These are phyloP conservation scores for Odontocolon sp. DNA, from an alignment of 2,888 invertebrate genomes.

Conservation along the genomic window DNA sequence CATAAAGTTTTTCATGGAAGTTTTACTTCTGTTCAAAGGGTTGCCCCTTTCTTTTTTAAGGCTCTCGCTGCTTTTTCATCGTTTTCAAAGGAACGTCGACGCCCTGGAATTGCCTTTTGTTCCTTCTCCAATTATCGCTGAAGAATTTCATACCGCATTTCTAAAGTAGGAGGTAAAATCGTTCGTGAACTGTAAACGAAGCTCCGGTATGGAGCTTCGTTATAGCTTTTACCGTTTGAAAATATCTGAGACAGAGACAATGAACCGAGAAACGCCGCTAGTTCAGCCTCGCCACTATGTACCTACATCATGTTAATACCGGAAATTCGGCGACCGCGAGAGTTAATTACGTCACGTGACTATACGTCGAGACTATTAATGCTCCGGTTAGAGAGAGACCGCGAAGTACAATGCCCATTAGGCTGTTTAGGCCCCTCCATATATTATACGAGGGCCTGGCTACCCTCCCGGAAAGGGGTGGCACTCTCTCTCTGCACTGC, in stretches of 20 bases:
- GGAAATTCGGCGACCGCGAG: slow-evolving; percentile 72
- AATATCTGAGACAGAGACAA: not conserved
- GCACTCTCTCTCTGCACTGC: slow-evolving; percentile 32
- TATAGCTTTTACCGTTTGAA: not conserved
- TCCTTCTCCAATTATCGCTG: slow-evolving; percentile 43
- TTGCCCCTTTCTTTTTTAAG: not conserved
- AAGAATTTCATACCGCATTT: slow-evolving; percentile 43
- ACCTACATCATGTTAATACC: slow-evolving; percentile 66
- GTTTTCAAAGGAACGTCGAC: slow-evolving; percentile 15
- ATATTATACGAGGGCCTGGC: slow-evolving; percentile 66
- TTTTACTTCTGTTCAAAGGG: slow-evolving; percentile 43
- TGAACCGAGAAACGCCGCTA: not conserved
- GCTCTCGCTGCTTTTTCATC: slow-evolving; percentile 2
- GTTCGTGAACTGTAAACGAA: slow-evolving; percentile 26
- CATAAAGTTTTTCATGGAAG: slow-evolving; percentile 52
- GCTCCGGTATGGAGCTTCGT: too few species aligned
- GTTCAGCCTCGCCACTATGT: slow-evolving; percentile 19
- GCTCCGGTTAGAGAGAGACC: slow-evolving; percentile 61
- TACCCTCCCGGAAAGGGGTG: slow-evolving; percentile 9
- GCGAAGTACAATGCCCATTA: slow-evolving; percentile 67
- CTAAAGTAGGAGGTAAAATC: slow-evolving; percentile 8
- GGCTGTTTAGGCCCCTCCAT: slow-evolving; percentile 70
- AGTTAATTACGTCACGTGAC: slow-evolving; percentile 74
- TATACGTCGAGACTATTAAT: slow-evolving; percentile 71
- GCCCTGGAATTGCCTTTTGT: slow-evolving; percentile 24